Evolutionary conservation across 2,797 vertebrate species (phyloP), one percentile per base, ranked within the genome.

Genomic region (Melanotaenia nigrans): DNA sequence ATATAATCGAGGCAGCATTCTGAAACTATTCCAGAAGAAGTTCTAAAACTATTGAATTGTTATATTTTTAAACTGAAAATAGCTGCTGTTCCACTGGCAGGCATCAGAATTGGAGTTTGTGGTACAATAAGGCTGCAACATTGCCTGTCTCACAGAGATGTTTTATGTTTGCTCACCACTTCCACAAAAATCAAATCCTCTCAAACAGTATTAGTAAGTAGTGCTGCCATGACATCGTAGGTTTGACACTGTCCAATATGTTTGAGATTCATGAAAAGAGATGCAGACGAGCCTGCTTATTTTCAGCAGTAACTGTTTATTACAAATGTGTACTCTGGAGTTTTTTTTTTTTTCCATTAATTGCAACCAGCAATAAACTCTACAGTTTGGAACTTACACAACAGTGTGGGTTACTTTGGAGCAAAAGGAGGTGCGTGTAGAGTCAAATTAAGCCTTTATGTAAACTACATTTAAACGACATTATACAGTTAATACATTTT

Each of bases 1-100:
- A 63, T 71, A 53, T 61, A 2, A 54, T 54, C 8, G 51, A 47
- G 28, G 53, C 51, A 71, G 32, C 38, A 14, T 63, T 38, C 18
- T 47, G 28, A 56, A 40, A 56, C 22, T 35, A 28, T 56, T 36
- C 45, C 32, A 55, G 38, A 12, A 38, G 51, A 51, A 35, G 54
- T 11, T 16, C 25, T 6, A 40, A 42, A 11, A 16, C 13, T 32
- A 47, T 18, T 59, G 54, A 40, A 45, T 56, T 32, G 47, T 35
- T 45, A 9, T 59, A 1, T 1, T 35, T 35, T 4, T 64, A 2
- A 36, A 2, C 20, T 58, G 0, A 61, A 61, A 68, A 58, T 35
- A 35, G 30, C 40, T 11, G 28, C 5, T 12, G 47, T 58, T 24
- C n/a, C 5, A 25, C 13, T 24, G 53, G 57, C 51, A 22, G 16